Percentiles rank a stretch among this genome's conserved stretches.
phyloP scores from a whole-genome alignment of 2,797 vertebrate genomes.

The Gymnodraco acuticeps region DNA sequence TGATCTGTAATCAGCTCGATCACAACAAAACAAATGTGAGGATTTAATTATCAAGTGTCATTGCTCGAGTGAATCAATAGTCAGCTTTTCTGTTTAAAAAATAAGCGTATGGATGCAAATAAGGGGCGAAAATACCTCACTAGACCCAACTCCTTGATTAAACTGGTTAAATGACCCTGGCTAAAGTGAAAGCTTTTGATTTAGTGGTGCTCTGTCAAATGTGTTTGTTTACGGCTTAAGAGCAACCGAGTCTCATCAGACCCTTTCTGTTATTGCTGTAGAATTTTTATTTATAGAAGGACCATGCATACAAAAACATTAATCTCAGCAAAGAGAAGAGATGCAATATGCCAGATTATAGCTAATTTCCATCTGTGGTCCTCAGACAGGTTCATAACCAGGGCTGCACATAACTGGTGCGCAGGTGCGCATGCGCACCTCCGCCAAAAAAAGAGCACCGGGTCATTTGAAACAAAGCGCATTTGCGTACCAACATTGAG shows the following conservation, averaged over 20 bases:
- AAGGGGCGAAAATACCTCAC: constrained; percentile 33
- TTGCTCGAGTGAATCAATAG: neutral
- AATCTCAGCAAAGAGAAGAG: too few relatives aligned
- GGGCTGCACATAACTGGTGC: too few relatives aligned
- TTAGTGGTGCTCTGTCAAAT: constrained; percentile 16
- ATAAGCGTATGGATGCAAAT: constrained; percentile 19
- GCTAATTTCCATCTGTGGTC: too few relatives aligned
- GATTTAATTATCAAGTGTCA: constrained; percentile 16
- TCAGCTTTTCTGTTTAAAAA: constrained; percentile 13
- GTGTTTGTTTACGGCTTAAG: neutral
- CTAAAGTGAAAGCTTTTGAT: constrained; percentile 12
- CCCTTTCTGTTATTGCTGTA: constrained; percentile 7
- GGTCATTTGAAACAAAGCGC: too few relatives aligned
- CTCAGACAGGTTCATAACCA: too few relatives aligned
- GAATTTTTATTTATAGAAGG: neutral
- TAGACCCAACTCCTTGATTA: neutral
- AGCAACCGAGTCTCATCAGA: constrained; percentile 19
- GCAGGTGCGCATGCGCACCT: too few relatives aligned
- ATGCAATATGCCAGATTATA: too few relatives aligned
- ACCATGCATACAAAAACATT: too few relatives aligned
- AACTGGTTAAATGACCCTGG: constrained; percentile 2
- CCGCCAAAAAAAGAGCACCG: too few relatives aligned
- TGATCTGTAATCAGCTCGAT: constrained; percentile 37
- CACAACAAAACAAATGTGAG: constrained; percentile 26
- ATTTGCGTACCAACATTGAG: too few relatives aligned